phyloP scores from a whole-genome alignment of 2,888 invertebrate species.

The Heteropelma amictum region DNA sequence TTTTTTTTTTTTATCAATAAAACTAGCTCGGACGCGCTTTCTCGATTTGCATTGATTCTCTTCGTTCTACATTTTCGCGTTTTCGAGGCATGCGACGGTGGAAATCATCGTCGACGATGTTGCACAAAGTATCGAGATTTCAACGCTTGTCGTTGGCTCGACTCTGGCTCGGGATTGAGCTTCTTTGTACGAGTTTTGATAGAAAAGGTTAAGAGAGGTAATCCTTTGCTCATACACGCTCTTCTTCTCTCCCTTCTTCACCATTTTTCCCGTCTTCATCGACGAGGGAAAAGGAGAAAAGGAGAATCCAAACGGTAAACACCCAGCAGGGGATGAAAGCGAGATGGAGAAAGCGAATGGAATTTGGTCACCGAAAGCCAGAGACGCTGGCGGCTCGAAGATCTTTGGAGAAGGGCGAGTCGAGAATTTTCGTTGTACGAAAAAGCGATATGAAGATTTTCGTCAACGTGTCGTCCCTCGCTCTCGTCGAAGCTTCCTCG shows the following conservation, averaged over 20 bases:
- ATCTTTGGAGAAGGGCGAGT: conserved; percentile 19
- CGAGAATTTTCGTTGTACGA: conserved; percentile 74
- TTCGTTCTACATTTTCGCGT: too few relatives aligned
- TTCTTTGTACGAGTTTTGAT: too few relatives aligned
- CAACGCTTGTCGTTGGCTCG: too few relatives aligned
- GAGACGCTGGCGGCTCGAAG: conserved; percentile 6
- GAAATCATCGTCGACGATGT: too few relatives aligned
- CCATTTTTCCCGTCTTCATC: too few relatives aligned
- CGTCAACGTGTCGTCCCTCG: conserved; percentile 55
- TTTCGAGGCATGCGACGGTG: too few relatives aligned
- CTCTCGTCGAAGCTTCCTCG: not conserved
- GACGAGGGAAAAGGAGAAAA: conserved; percentile 42
- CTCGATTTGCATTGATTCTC: too few relatives aligned
- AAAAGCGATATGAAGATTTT: conserved; percentile 74
- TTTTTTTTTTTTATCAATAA: too few relatives aligned
- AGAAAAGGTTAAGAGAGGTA: too few relatives aligned
- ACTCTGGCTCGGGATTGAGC: too few relatives aligned
- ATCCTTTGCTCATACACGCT: conserved; percentile 41
- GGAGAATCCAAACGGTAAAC: conserved; percentile 74
- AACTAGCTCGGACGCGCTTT: too few relatives aligned
- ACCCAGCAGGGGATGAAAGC: conserved; percentile 49
- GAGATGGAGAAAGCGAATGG: conserved; percentile 22
- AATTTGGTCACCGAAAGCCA: conserved; percentile 30
- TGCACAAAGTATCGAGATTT: too few relatives aligned
- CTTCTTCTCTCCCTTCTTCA: not conserved